Evolutionary conservation across 2,888 invertebrate genomes (phyloP), one percentile per base, ranked within the genome.

Genomic region (Clivina fossor): DNA sequence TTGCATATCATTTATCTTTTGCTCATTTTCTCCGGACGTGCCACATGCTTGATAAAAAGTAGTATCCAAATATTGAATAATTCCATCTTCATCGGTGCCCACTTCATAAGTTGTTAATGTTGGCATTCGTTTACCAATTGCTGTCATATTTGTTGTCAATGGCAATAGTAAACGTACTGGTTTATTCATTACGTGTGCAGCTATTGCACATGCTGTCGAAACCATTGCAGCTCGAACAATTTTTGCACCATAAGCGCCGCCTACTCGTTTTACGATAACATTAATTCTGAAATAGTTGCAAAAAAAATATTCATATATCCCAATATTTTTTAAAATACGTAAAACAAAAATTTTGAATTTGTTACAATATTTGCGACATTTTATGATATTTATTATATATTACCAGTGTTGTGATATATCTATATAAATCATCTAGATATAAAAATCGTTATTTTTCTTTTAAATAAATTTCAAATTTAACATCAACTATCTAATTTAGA

Each of bases 191-290:
- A 80, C 78, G 59, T 81, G 70, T 0, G 87, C 83, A 0, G 85
- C 90, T 8, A 93, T 66, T 0, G 88, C 84, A 57, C 86, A 83
- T 0, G 86, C 85, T 19, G 81, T 78, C 0, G 86, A 79, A 0
- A 83, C 68, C 5, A 80, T 74, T 8, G 75, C 70, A 4, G 79
- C 71, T 4, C 90, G 78, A 0, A 81, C 78, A 47, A 90, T 82
- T 71, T 93, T 94, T 0, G 78, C 81, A 0, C 93, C 93, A 68
- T 87, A 94, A 0, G 76, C 88, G 7, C 93, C 93, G 2, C 93
- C 93, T 2, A 92, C 63, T 33, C 92, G 81, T 2, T 82, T 78
- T 0, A 90, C 86, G 35, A 76, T 73, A 0, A 92, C 74, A 59
- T 87, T 82, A n/a, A 92, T 79, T 41, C 90, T 86, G 63, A 41